A percentile compares a stretch with the other conserved stretches of the same genome.
phyloP scores from a whole-genome alignment of 2,797 vertebrate species.

The Enteromius paludinosus region DNA sequence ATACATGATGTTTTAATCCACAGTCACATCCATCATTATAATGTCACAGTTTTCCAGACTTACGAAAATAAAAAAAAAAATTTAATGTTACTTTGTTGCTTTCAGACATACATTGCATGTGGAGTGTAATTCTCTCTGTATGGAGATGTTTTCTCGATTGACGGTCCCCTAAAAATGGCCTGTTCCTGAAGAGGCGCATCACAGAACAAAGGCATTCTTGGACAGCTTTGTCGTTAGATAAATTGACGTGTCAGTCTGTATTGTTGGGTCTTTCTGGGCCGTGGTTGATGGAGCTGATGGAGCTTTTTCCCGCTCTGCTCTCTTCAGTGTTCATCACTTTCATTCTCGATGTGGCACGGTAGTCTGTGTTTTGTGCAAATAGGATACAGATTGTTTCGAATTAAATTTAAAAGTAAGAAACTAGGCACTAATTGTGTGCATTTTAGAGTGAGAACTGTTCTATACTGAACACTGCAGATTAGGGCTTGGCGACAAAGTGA shows the following conservation, averaged over 20 bases:
- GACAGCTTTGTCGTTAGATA: constrained; percentile 34
- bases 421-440: not conserved
- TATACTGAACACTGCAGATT: not conserved
- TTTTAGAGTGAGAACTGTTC: not conserved
- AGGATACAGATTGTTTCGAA: not conserved
- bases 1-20: not conserved
- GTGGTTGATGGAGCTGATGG: not conserved
- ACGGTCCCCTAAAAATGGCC: not conserved
- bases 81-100: no score
- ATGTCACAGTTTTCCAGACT: no score
- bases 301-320: not conserved
- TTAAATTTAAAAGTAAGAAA: not conserved
- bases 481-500: no score
- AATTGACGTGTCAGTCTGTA: constrained; percentile 46
- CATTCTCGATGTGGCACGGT: not conserved
- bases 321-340: not conserved
- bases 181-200: not conserved
- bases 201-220: not conserved
- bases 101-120: no score
- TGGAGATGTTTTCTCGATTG: not conserved
- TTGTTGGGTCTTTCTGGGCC: constrained; percentile 18
- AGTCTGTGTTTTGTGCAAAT: not conserved
- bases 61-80: no score
- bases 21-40: not conserved
- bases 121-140: not conserved